Base-by-base conservation (phyloP, 2,797 vertebrate genomes). In the Helicolenus hilgendorfi region DNA sequence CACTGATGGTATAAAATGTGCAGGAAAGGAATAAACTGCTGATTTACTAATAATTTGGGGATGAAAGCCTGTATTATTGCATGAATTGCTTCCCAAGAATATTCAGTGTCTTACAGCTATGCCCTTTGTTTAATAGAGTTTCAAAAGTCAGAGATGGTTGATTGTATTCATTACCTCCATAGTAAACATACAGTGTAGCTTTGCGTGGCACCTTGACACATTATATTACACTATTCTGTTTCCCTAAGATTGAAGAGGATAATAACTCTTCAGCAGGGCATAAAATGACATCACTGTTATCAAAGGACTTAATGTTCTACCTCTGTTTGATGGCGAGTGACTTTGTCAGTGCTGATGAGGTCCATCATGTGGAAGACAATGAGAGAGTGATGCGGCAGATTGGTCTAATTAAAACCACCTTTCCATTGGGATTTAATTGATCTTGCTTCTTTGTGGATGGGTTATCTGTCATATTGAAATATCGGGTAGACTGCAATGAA, bases 301-400 rank as follows among this genome's bases (percentile, higher is more conserved):
- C 72, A 77, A 77, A 86, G 77, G 82, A 89, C 88, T 83, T 62
- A 77, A 79, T 81, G 75, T 64, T 81, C 72, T 77, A 65, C 72
- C 77, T 81, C 15, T 72, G 63, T 87, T 80, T 85, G 85, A 92
- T 88, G 79, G 65, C 36, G 70, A 86, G 70, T 58, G 81, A 85
- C 83, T 85, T 82, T 89, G 82, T 91, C 84, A 83, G 77, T 11
- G 31, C 81, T 69, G 84, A 90, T 93, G 81, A 89, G 90, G 60
- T 60, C 60, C 53, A 85, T 90, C 86, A 89, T 90, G 82, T 90
- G 77, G 88, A 86, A 85, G 85, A 83, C 81, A 84, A 88, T 90
- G 81, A 88, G 67, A 82, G 62, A 41, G 69, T 63, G 87, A 91
- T 72, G 63, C 60, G 75, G 72, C 41, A 83, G 84, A 89, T 85